A percentile compares a stretch with the other conserved stretches of the same genome.
Conservation (phyloP, 2,888 invertebrate species). For the Eretmocerus hayati region DNA sequence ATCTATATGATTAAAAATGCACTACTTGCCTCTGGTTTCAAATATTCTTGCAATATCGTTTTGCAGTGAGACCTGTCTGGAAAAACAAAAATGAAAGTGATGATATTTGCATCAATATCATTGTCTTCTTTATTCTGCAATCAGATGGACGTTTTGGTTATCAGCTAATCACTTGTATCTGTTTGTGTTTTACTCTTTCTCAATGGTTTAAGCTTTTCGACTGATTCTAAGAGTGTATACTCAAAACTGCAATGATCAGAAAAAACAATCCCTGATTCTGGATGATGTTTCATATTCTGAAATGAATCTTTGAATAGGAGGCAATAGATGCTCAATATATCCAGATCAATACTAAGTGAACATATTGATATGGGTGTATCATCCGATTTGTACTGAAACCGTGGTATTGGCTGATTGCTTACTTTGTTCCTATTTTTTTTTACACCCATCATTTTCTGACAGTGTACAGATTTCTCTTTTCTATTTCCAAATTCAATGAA, state of each 20-base stretch:
- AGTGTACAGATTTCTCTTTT: slow-evolving; percentile 25
- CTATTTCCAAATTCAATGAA: slow-evolving; percentile 3
- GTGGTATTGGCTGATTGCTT: slow-evolving; percentile 47
- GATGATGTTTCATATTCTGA: slow-evolving; percentile 9
- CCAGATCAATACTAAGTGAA: slow-evolving; percentile 44
- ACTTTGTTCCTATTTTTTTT: slow-evolving; percentile 39
- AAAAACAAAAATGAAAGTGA: too few species aligned
- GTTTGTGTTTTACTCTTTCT: too few species aligned
- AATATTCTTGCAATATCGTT: too few species aligned
- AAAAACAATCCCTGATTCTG: background rate
- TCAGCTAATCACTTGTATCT: too few species aligned
- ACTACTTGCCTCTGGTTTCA: slow-evolving; percentile 37
- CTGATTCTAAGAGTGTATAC: too few species aligned
- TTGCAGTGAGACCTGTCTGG: too few species aligned
- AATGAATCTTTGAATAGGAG: slow-evolving; percentile 38
- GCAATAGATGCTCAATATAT: slow-evolving; percentile 41
- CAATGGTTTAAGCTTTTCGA: too few species aligned
- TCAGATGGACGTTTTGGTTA: too few species aligned
- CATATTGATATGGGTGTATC: slow-evolving; percentile 45
- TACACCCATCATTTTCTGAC: slow-evolving; percentile 28
- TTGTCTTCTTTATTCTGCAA: too few species aligned
- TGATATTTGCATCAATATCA: too few species aligned
- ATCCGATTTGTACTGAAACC: slow-evolving; percentile 44
- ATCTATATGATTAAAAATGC: slow-evolving; percentile 32
- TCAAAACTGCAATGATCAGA: too few species aligned